Conservation (phyloP, 2,888 invertebrate genomes). For the Cataglyphis rosenhaueri region DNA sequence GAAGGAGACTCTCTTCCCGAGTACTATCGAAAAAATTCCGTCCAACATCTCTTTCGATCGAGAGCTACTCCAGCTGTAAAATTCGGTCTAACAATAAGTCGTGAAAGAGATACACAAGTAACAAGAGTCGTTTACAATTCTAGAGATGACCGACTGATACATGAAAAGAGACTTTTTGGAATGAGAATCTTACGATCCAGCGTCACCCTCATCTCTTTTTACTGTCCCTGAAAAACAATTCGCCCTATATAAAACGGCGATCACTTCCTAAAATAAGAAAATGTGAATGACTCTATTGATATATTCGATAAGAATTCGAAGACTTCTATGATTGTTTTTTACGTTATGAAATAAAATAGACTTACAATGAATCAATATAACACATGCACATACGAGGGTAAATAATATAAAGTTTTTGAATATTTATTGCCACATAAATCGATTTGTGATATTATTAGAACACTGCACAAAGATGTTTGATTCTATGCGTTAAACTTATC, state of each 20-base stretch:
- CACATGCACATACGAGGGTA: not conserved
- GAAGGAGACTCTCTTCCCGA: slow-evolving; percentile 21
- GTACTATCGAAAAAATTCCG: slow-evolving; percentile 48
- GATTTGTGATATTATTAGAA: slow-evolving; percentile 8
- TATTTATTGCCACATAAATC: not conserved
- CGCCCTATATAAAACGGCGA: slow-evolving; percentile 62
- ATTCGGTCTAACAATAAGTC: slow-evolving; percentile 60
- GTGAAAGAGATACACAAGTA: slow-evolving; percentile 68
- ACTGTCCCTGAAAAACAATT: slow-evolving; percentile 72
- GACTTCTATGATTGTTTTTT: slow-evolving; percentile 33
- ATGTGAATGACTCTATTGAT: not conserved
- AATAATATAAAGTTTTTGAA: slow-evolving; percentile 1
- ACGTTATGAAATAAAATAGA: slow-evolving; percentile 3
- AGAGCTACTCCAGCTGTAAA: slow-evolving; percentile 69
- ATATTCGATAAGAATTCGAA: slow-evolving; percentile 34
- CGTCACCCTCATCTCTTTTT: slow-evolving; percentile 56
- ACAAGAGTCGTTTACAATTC: slow-evolving; percentile 43
- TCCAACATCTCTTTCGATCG: slow-evolving; percentile 62
- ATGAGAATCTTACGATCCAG: slow-evolving; percentile 62
- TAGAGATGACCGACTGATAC: slow-evolving; percentile 55
- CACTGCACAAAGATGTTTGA: not conserved
- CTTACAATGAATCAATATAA: slow-evolving; percentile 1
- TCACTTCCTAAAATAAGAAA: slow-evolving; percentile 54
- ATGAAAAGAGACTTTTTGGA: slow-evolving; percentile 61
- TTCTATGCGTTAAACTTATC: not conserved